Base-by-base conservation (phyloP, 2,888 invertebrate genomes). In the Cheilosia variabilis region DNA sequence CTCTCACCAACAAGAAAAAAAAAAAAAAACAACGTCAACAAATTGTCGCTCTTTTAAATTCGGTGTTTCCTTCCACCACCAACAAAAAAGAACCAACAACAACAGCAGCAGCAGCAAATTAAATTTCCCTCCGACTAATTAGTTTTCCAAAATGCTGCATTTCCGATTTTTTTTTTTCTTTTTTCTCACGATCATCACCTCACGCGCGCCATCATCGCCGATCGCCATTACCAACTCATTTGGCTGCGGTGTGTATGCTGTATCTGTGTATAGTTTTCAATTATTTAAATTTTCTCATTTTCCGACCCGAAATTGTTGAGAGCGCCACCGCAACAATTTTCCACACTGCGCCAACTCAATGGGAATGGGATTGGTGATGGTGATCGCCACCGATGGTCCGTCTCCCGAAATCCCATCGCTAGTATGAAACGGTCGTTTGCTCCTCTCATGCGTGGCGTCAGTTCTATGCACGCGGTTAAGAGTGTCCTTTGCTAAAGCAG, bases 331-430 rank as follows among this genome's bases (percentile, higher is more conserved):
- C 19, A 72, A 19, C 19, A 10, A 24, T 50, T 75, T 75, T 71
- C 50, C 60, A 75, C 58, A 80, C 63, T 86, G 84, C 84, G 81
- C 76, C 86, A 81, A 86, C 73, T 84, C 73, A 69, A 31, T 53
- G 60, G 45, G 22, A 62, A n/a, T 58, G 50, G 17, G 2, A 22
- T 52, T 58, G 50, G 57, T 45, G 43, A 7, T 47, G 47, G 7
- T 47, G 27, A 37, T 37, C 10, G 31, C 13, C 37, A 65, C 45
- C 41, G 72, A 66, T 43, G 68, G 66, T 47, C 50, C 57, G 19
- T 27, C 58, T 52, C 43, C 52, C 50, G 45, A 68, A 60, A 37
- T 60, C 53, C 43, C 31, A 31, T 31, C 57, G 50, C 65, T 75
- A 79, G 75, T 84, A 45, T 55, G 57, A 53, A 68, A 79, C 79